Conservation (phyloP, 2,797 vertebrate species). For the Onychomys leucogaster region DNA sequence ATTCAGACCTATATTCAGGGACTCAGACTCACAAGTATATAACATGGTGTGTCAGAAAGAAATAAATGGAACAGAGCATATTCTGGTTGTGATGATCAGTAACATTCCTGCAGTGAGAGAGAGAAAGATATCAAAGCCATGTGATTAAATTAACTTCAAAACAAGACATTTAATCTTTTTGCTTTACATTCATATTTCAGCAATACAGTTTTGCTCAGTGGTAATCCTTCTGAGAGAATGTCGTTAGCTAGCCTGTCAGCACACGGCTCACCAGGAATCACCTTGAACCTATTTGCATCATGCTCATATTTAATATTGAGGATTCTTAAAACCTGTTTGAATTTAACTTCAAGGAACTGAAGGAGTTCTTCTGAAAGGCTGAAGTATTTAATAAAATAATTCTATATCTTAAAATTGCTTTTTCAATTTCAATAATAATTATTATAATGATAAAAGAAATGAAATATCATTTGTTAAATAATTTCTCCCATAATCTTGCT, state of each 20-base stretch:
- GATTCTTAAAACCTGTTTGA: constrained; percentile 9
- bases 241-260: constrained; percentile 58
- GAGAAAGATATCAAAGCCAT: constrained; percentile 34
- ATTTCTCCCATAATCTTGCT: neutral
- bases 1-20: neutral
- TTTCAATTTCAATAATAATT: neutral
- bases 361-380: neutral
- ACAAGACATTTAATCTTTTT: constrained; percentile 69
- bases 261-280: neutral
- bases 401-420: neutral
- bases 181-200: constrained; percentile 54
- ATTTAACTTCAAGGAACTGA: neutral
- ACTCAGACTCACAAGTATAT: neutral
- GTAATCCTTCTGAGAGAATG: constrained; percentile 57
- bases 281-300: constrained; percentile 9
- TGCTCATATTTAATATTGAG: constrained; percentile 10
- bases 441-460: neutral
- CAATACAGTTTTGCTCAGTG: constrained; percentile 32
- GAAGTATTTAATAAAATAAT: neutral
- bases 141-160: constrained; percentile 71
- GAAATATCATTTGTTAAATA: neutral
- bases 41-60: neutral
- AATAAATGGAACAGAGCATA: constrained; percentile 2
- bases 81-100: constrained; percentile 37
- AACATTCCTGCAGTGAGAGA: constrained; percentile 34